Evolutionary conservation across 2,888 invertebrate genomes (phyloP), one percentile per base, ranked within the genome.

Genomic region (Liodrosophila aerea): DNA sequence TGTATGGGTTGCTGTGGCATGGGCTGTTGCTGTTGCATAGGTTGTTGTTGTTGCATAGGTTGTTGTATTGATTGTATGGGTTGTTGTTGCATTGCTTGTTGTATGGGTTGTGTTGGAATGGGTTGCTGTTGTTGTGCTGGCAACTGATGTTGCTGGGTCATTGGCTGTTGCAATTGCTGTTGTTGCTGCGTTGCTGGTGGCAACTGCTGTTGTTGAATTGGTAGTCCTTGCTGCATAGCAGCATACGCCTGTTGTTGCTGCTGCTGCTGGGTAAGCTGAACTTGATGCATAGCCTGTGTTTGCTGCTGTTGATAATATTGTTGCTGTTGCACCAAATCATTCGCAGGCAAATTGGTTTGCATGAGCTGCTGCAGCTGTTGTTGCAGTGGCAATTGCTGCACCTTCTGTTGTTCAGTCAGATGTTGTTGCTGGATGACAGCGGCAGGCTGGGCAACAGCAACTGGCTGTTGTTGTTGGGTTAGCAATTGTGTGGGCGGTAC

Each of bases 341-440:
- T 12, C 12, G 78, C n/a, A 11, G 82, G 82, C 29, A 73, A 58
- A 61, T 61, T 77, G 5, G 46, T 63, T 3, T 77, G 85, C 77
- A 77, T 77, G 0, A 77, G 56, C 11, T 84, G 76, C 30, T 86
- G 86, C 16, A 81, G 31, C 44, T 81, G 86, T 11, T 76, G 83
- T 43, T 89, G 90, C n/a, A 72, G 44, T 1, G 78, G 84, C 37
- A 75, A 63, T 65, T 74, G 74, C 33, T 62, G 66, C 1, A 47
- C 47, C 22, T 68, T 66, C 36, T 85, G 78, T 15, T 69, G 78
- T 7, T 77, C 76, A 4, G 27, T 11, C 30, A 82, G 30, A 47
- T 67, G 64, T 27, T 61, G 76, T 44, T 70, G 71, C 29, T 64
- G 65, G 43, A 71, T 65, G 7, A 71, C 58, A 12, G 67, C 43